Conservation (phyloP, 2,797 vertebrate genomes). For the Danio tinwini region DNA sequence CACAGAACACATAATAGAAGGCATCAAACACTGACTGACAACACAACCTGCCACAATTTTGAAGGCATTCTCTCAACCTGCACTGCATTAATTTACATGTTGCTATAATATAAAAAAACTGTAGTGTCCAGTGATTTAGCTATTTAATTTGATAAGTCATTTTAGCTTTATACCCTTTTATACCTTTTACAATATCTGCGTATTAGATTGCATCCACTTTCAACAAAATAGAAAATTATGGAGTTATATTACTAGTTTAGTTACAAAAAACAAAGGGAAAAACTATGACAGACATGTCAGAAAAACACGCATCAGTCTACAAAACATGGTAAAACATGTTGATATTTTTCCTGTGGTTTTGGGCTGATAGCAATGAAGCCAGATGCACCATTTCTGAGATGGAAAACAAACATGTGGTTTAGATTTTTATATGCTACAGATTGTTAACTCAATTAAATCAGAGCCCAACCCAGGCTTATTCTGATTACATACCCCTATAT, state of each 20-base stretch:
- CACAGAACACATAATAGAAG: neutral
- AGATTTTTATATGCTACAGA: constrained; percentile 33
- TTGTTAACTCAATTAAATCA: constrained; percentile 1
- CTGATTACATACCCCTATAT: too few relatives aligned
- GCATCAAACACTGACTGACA: neutral
- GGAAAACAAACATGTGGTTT: neutral
- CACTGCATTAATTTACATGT: too few relatives aligned
- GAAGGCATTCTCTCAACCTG: neutral
- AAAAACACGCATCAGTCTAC: constrained; percentile 4
- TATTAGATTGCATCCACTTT: neutral
- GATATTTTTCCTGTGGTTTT: constrained; percentile 15
- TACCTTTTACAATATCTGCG: too few relatives aligned
- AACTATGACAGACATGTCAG: neutral
- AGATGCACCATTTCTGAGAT: neutral
- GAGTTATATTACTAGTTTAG: constrained; percentile 3
- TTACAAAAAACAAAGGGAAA: constrained; percentile 6
- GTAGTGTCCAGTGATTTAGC: too few relatives aligned
- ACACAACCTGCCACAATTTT: neutral
- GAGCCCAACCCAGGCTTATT: too few relatives aligned
- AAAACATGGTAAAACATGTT: constrained; percentile 23
- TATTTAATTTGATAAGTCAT: too few relatives aligned
- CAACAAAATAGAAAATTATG: constrained; percentile 1
- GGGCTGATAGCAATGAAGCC: constrained; percentile 44
- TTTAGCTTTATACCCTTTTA: neutral
- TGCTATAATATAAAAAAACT: too few relatives aligned